A percentile compares a stretch with the other conserved stretches of the same genome.
These are phyloP conservation scores for Jaculus jaculus DNA, from an alignment of 2,113 vertebrate species.

Conservation along the genomic window DNA sequence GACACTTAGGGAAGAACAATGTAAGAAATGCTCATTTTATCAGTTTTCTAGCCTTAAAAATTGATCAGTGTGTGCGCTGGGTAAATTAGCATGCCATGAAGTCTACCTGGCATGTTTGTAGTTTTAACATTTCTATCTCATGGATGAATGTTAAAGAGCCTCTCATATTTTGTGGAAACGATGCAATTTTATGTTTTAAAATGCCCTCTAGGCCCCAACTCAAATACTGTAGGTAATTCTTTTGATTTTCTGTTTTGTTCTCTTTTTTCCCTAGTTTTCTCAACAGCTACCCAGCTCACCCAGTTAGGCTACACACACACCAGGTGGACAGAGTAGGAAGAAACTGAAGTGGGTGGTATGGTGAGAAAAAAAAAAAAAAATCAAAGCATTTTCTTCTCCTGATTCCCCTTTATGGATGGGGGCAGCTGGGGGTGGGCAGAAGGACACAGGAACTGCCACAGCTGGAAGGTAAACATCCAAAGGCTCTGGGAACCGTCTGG, in stretches of 20 bases:
- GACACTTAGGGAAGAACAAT: not conserved
- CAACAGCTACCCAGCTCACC: not conserved
- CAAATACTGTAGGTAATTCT: not conserved
- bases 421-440: not conserved
- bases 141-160: conserved; percentile 38
- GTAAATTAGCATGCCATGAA: not conserved
- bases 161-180: conserved; percentile 23
- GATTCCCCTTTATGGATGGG: not conserved
- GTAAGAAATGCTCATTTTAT: not conserved
- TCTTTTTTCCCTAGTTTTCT: conserved; percentile 1
- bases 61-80: not conserved
- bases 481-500: not conserved
- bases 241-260: not conserved
- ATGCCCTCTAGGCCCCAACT: not conserved
- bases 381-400: not conserved
- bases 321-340: not conserved
- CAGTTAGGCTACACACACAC: not conserved
- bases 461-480: conserved; percentile 4
- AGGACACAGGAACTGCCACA: not conserved
- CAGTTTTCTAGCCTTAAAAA: not conserved
- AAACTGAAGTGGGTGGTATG: not conserved
- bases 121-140: conserved; percentile 7
- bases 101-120: not conserved
- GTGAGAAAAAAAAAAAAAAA: not conserved
- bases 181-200: not conserved